Conservation (phyloP, 2,113 vertebrate genomes). For the Microcebus ravelobensis region DNA sequence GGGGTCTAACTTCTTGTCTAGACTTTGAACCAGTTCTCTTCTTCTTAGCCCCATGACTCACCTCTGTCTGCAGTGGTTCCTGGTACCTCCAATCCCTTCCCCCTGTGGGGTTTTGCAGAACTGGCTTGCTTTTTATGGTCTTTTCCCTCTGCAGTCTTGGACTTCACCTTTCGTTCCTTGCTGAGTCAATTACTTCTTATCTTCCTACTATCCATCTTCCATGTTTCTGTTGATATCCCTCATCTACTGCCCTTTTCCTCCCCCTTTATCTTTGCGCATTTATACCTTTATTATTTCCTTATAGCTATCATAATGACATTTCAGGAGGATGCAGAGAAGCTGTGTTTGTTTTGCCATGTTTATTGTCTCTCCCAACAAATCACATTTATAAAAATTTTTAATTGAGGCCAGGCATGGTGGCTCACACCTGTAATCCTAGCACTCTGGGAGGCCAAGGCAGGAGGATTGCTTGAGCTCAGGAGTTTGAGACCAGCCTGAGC, state of each 20-base stretch:
- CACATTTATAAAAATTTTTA: background rate
- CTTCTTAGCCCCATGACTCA: background rate
- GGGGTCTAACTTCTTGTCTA: background rate
- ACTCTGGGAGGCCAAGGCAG: too few relatives aligned
- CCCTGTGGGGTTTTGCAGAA: background rate
- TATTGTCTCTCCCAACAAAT: background rate
- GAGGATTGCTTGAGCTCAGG: too few relatives aligned
- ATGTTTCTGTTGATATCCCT: conserved; percentile 1
- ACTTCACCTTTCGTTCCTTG: background rate
- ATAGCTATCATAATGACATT: background rate
- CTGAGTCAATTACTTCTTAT: conserved; percentile 15
- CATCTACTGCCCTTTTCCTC: background rate
- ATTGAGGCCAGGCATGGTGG: too few relatives aligned
- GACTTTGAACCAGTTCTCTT: background rate
- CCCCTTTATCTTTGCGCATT: background rate
- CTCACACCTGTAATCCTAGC: too few relatives aligned
- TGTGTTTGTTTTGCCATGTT: background rate
- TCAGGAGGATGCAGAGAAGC: background rate
- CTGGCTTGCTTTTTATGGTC: background rate
- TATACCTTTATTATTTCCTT: background rate
- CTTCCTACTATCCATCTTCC: background rate
- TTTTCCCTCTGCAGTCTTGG: background rate
- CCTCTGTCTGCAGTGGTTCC: background rate
- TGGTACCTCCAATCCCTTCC: background rate
- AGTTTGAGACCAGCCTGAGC: too few relatives aligned